Conservation (phyloP, 2,113 vertebrate species). For the Atlantisia rogersi region DNA sequence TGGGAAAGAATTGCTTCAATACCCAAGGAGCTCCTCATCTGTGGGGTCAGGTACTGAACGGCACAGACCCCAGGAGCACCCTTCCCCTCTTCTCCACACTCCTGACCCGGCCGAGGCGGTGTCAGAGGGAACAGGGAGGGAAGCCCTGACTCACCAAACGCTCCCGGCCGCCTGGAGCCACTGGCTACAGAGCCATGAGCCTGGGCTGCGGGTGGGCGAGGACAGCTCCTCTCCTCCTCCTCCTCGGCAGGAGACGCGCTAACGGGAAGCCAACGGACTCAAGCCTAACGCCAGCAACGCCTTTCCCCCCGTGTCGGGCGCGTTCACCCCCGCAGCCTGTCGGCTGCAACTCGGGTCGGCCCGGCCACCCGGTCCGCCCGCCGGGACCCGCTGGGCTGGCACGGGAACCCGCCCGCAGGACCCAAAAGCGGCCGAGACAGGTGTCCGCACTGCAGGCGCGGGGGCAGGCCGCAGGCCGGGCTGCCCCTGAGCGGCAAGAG, state of each 20-base stretch:
- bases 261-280: background rate
- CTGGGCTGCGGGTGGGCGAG: background rate
- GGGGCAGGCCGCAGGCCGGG: too few relatives aligned
- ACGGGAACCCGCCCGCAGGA: too few relatives aligned
- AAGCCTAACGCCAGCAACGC: background rate
- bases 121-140: background rate
- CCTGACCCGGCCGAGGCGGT: background rate
- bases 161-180: background rate
- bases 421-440: too few relatives aligned
- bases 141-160: background rate
- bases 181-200: too few relatives aligned
- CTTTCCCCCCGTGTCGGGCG: background rate
- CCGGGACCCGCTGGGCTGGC: too few relatives aligned
- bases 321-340: background rate
- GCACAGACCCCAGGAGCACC: background rate
- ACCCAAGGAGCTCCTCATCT: background rate
- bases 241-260: accelerated
- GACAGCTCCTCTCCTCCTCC: background rate
- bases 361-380: accelerated
- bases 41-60: background rate
- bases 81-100: background rate
- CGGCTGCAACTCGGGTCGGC: background rate
- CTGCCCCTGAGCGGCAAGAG: too few relatives aligned
- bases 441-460: too few relatives aligned
- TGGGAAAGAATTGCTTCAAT: too few relatives aligned